Evolutionary conservation across 2,113 vertebrate genomes (phyloP).

Genomic region (Calonectris borealis): DNA sequence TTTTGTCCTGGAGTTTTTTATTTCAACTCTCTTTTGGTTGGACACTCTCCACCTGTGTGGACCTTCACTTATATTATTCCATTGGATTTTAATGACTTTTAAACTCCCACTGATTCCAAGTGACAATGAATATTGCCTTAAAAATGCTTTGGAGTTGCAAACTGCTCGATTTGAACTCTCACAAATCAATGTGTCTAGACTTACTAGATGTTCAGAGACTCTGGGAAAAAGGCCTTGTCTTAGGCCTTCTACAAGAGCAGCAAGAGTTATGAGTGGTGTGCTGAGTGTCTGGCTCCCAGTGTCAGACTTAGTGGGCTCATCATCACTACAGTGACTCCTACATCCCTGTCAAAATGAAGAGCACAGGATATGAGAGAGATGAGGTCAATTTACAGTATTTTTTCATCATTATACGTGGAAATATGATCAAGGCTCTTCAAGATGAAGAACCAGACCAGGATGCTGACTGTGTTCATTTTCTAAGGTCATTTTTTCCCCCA

Average conservation of each 20-base stretch:
- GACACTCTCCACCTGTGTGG: background rate
- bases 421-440: background rate
- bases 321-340: background rate
- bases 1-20: background rate
- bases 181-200: background rate
- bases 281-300: background rate
- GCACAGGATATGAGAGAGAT: background rate
- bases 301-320: background rate
- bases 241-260: background rate
- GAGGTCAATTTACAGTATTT: background rate
- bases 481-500: background rate
- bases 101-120: background rate
- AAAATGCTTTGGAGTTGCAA: background rate
- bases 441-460: background rate
- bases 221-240: background rate
- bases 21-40: background rate
- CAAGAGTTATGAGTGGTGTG: background rate
- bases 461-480: background rate
- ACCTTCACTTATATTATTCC: background rate
- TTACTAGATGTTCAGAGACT: background rate
- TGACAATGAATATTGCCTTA: background rate
- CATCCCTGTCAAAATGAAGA: background rate
- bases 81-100: background rate
- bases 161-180: background rate
- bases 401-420: background rate